A percentile compares a stretch with the other conserved stretches of the same genome.
These are phyloP conservation scores for Campopleginae sp. DNA, from an alignment of 2,888 invertebrate species.

Conservation along the genomic window DNA sequence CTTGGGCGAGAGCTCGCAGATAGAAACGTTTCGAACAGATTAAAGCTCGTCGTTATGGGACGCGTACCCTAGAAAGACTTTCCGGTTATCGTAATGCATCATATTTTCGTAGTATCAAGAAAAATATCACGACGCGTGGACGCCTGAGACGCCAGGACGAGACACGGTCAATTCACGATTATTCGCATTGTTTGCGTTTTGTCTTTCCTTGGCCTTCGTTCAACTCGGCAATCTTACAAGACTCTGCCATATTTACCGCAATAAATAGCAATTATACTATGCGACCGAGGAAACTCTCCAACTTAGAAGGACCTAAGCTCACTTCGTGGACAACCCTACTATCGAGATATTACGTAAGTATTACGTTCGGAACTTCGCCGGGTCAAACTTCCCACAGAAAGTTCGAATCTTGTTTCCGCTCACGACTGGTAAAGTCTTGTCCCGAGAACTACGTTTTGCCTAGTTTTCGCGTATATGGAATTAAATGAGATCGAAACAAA, in stretches of 20 bases:
- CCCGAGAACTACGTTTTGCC: slow-evolving; percentile 7
- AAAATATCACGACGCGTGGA: slow-evolving; percentile 39
- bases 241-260: slow-evolving; percentile 67
- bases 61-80: slow-evolving; percentile 17
- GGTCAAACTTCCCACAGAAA: slow-evolving; percentile 50
- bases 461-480: neutral
- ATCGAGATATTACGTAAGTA: slow-evolving; percentile 48
- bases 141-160: slow-evolving; percentile 10
- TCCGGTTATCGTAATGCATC: slow-evolving; percentile 3
- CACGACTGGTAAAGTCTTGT: slow-evolving; percentile 24
- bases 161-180: slow-evolving; percentile 34
- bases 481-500: slow-evolving; percentile 15
- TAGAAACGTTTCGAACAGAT: slow-evolving; percentile 31
- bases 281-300: slow-evolving; percentile 65
- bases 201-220: slow-evolving; percentile 22
- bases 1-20: slow-evolving; percentile 20
- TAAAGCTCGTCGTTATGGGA: neutral
- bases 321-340: slow-evolving; percentile 44
- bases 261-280: slow-evolving; percentile 77
- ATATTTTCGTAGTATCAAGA: slow-evolving; percentile 29
- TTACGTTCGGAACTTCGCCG: slow-evolving; percentile 34
- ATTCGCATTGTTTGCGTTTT: slow-evolving; percentile 22
- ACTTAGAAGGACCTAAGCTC: slow-evolving; percentile 45
- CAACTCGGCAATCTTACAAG: slow-evolving; percentile 10
- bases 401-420: slow-evolving; percentile 50